These are phyloP conservation scores for Mythimna loreyi DNA, from an alignment of 2,888 invertebrate genomes.

Conservation along the genomic window DNA sequence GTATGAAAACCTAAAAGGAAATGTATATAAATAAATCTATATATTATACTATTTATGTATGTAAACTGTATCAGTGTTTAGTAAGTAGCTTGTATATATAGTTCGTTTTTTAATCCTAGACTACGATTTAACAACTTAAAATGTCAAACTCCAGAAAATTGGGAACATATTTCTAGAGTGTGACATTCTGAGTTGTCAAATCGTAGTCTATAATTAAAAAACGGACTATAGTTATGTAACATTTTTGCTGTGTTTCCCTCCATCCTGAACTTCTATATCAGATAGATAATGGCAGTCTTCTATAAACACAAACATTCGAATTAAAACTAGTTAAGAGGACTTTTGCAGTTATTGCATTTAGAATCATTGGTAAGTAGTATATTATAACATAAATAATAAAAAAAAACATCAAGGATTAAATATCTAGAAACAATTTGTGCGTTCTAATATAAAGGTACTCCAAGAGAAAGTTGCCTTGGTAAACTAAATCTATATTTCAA, in stretches of 20 bases:
- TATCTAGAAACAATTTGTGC: conserved; percentile 60
- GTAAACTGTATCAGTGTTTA: conserved; percentile 16
- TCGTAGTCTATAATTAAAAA: too few relatives aligned
- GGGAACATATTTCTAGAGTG: too few relatives aligned
- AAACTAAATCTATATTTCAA: conserved; percentile 47
- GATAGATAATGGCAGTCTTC: conserved; percentile 21
- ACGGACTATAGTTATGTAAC: conserved; percentile 9
- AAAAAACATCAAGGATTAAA: conserved; percentile 45
- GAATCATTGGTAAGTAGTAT: conserved; percentile 48
- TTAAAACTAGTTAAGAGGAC: conserved; percentile 46
- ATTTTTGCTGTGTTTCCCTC: conserved; percentile 18
- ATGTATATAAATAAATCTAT: conserved; percentile 39
- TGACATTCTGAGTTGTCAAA: too few relatives aligned
- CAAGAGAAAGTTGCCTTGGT: conserved; percentile 54
- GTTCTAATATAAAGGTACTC: conserved; percentile 41
- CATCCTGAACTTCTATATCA: conserved; percentile 1
- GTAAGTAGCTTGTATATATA: conserved; percentile 20
- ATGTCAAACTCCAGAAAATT: too few relatives aligned
- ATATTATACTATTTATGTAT: conserved; percentile 33
- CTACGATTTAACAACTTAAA: too few relatives aligned
- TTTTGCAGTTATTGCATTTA: conserved; percentile 53
- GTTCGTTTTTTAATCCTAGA: too few relatives aligned
- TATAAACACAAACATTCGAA: conserved; percentile 25
- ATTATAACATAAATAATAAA: conserved; percentile 38
- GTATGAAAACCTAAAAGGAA: conserved; percentile 33